These are phyloP conservation scores for Leucania comma DNA, from an alignment of 2,888 invertebrate species.

Conservation along the genomic window DNA sequence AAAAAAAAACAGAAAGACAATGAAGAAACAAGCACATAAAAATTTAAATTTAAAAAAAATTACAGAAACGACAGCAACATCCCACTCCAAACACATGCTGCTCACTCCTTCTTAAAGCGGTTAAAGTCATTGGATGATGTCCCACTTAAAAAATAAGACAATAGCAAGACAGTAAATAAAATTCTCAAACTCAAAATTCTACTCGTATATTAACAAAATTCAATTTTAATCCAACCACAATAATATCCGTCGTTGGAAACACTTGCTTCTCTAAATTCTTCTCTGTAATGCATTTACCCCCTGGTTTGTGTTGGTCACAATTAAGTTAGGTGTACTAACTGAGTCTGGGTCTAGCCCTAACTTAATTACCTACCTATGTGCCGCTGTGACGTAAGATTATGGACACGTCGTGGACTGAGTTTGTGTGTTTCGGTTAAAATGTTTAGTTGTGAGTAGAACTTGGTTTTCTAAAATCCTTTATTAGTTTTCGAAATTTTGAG, in stretches of 20 bases:
- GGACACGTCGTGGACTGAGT: constrained; percentile 8
- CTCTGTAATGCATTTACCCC: constrained; percentile 28
- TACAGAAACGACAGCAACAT: too few relatives aligned
- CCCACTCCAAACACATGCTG: too few relatives aligned
- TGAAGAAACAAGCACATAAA: too few relatives aligned
- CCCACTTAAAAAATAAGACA: too few relatives aligned
- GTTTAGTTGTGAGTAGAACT: background rate
- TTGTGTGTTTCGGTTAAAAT: constrained; percentile 12
- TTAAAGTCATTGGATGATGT: too few relatives aligned
- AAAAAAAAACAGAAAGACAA: too few relatives aligned
- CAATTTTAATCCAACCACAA: background rate
- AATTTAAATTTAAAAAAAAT: too few relatives aligned
- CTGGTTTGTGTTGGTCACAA: constrained; percentile 44
- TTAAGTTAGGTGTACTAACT: constrained; percentile 45
- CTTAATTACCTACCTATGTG: constrained; percentile 51
- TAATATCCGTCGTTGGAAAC: background rate
- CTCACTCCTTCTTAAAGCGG: too few relatives aligned
- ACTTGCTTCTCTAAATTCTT: constrained; percentile 17
- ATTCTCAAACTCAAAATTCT: background rate
- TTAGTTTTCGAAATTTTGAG: background rate
- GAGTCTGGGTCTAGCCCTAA: constrained; percentile 44
- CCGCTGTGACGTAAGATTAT: constrained; percentile 41
- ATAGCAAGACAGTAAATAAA: too few relatives aligned
- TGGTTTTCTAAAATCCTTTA: background rate
- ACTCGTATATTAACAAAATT: background rate